Evolutionary conservation across 92 coral and sea anemone genomes (phyloP).

Genomic region (Epizoanthus rinbou): DNA sequence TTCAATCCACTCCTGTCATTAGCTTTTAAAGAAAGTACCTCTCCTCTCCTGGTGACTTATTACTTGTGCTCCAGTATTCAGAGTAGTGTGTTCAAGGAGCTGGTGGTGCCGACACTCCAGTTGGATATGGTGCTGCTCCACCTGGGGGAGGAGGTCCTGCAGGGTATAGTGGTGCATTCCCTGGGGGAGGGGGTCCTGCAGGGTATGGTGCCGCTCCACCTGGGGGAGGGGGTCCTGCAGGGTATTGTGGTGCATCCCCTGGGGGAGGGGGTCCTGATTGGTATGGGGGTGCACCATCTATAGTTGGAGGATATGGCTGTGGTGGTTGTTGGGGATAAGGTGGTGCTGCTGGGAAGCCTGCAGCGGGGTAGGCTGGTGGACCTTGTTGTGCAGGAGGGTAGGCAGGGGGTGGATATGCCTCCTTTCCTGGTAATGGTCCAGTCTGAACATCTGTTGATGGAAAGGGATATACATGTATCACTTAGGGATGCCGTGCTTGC

Average conservation of each 20-base stretch:
- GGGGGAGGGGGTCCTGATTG: constrained; percentile 13
- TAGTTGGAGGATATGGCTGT: constrained; percentile 30
- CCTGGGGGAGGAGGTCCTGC: constrained; percentile 36
- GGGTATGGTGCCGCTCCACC: constrained; percentile 21
- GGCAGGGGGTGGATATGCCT: constrained; percentile 30
- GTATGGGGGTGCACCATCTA: constrained; percentile 17
- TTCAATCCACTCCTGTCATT: too few relatives aligned
- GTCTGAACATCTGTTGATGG: constrained; percentile 8
- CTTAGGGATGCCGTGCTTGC: too few relatives aligned
- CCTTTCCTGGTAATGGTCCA: constrained; percentile 39
- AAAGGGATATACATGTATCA: neutral
- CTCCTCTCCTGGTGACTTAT: too few relatives aligned
- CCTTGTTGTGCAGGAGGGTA: constrained; percentile 29
- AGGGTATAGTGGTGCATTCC: constrained; percentile 12
- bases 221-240: constrained; percentile 3
- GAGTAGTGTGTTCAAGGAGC: constrained; percentile 12
- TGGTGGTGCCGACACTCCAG: constrained; percentile 22
- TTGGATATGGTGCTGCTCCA: constrained; percentile 20
- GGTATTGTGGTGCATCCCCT: constrained; percentile 20
- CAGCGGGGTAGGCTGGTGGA: constrained; percentile 30
- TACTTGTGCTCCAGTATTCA: neutral
- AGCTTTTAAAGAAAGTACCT: too few relatives aligned
- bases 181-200: constrained; percentile 29
- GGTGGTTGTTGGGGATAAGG: constrained; percentile 32
- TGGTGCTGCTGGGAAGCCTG: constrained; percentile 28